phyloP scores from a whole-genome alignment of 2,888 invertebrate species.

The Chrysolina oricalcia region DNA sequence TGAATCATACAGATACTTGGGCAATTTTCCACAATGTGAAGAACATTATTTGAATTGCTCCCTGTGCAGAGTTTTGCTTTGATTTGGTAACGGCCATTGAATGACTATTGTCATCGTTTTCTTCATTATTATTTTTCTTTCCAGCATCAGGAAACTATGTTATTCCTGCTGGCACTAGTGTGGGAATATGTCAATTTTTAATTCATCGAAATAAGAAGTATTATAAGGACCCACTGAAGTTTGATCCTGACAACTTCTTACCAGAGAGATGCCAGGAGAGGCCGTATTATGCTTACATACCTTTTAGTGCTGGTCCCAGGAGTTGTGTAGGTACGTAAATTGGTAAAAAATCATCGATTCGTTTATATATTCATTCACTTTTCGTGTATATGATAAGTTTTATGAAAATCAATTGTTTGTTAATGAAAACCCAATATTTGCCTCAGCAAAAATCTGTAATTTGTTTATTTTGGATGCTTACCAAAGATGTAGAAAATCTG shows the following conservation, averaged over 20 bases:
- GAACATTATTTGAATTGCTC: too few species aligned
- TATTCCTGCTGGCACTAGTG: conserved; percentile 81
- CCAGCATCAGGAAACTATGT: conserved; percentile 78
- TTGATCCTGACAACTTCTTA: conserved; percentile 90
- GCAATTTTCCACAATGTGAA: too few species aligned
- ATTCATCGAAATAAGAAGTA: conserved; percentile 82
- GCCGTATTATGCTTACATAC: conserved; percentile 87
- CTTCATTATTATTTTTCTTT: conserved; percentile 17
- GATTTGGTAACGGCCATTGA: background rate
- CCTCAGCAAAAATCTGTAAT: too few species aligned
- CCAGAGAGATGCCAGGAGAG: conserved; percentile 85
- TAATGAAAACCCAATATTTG: too few species aligned
- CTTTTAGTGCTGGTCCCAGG: conserved; percentile 88
- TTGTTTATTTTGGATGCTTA: too few species aligned
- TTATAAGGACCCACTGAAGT: conserved; percentile 84
- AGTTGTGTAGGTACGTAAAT: conserved; percentile 81
- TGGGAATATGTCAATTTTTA: conserved; percentile 79
- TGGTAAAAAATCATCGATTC: background rate
- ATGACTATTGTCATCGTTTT: background rate
- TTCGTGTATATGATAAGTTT: too few species aligned
- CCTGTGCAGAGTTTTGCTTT: too few species aligned
- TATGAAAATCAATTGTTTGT: too few species aligned
- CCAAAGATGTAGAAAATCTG: too few species aligned
- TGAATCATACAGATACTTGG: too few species aligned
- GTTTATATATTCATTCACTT: background rate